Percentiles rank a stretch among this genome's conserved stretches.
These are phyloP conservation scores for Didymodactylos carnosus DNA, from an alignment of 2,888 invertebrate genomes.

Conservation along the genomic window DNA sequence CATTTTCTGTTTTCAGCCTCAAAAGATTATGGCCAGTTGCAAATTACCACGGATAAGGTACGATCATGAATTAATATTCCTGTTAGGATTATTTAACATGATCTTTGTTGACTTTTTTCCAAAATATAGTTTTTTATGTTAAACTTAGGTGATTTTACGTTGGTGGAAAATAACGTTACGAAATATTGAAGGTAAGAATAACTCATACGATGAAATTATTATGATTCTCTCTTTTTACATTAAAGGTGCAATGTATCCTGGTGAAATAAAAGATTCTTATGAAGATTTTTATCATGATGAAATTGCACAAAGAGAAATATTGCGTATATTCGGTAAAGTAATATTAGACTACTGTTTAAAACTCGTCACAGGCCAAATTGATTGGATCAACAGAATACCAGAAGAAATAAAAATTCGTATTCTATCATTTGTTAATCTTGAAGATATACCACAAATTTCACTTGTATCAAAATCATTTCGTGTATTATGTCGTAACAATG, in stretches of 20 bases:
- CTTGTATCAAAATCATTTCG: constrained; percentile 22
- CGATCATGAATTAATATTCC: background rate
- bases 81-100: background rate
- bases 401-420: constrained; percentile 21
- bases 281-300: constrained; percentile 13
- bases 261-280: constrained; percentile 9
- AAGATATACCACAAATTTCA: constrained; percentile 24
- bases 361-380: constrained; percentile 22
- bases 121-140: background rate
- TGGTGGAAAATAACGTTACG: constrained; percentile 11
- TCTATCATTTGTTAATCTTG: constrained; percentile 24
- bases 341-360: constrained; percentile 22
- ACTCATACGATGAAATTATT: too few species aligned
- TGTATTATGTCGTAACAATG: constrained; percentile 23
- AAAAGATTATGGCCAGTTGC: background rate
- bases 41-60: background rate
- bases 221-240: too few species aligned
- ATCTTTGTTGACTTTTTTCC: too few species aligned
- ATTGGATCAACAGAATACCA: constrained; percentile 25
- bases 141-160: background rate
- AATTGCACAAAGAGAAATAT: constrained; percentile 18
- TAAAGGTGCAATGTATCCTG: constrained; percentile 4
- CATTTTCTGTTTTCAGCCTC: too few species aligned
- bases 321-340: constrained; percentile 22
- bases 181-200: constrained; percentile 7